These are phyloP conservation scores for Antennarius maculatus DNA, from an alignment of 2,797 vertebrate genomes.

Conservation along the genomic window DNA sequence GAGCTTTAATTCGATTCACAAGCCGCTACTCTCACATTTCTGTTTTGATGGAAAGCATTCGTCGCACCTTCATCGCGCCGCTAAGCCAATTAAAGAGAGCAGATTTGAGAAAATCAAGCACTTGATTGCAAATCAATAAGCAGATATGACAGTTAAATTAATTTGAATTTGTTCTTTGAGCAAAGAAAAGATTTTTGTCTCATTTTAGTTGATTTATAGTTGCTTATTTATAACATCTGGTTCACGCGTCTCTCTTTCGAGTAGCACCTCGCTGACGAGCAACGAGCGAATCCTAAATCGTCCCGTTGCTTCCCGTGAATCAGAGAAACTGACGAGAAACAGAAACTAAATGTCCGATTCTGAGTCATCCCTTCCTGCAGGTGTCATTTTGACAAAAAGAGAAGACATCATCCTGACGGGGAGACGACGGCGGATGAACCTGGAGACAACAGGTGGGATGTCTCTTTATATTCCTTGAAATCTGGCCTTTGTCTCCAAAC, in stretches of 20 bases:
- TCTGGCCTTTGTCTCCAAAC: background rate
- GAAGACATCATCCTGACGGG: constrained; percentile 47
- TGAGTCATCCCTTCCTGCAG: constrained; percentile 55
- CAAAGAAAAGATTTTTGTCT: background rate
- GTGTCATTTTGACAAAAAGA: constrained; percentile 70
- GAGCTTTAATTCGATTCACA: background rate
- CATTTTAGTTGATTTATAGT: too few species aligned
- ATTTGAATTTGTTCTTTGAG: background rate
- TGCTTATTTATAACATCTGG: too few species aligned
- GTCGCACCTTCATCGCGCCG: background rate
- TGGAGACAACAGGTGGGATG: constrained; percentile 21
- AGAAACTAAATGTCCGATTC: constrained; percentile 52
- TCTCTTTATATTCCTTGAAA: background rate
- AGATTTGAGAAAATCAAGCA: background rate
- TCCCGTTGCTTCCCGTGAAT: too few species aligned
- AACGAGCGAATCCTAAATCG: too few species aligned
- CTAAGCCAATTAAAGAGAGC: background rate
- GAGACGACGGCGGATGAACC: constrained; percentile 32
- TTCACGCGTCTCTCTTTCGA: too few species aligned
- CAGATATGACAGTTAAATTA: background rate
- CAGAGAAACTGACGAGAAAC: constrained; percentile 1
- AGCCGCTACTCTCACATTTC: background rate
- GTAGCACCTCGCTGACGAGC: too few species aligned
- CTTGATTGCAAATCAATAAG: background rate
- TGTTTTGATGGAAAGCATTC: background rate